Evolutionary conservation across 2,888 invertebrate species (phyloP).

Genomic region (Trachelus troglodyta): DNA sequence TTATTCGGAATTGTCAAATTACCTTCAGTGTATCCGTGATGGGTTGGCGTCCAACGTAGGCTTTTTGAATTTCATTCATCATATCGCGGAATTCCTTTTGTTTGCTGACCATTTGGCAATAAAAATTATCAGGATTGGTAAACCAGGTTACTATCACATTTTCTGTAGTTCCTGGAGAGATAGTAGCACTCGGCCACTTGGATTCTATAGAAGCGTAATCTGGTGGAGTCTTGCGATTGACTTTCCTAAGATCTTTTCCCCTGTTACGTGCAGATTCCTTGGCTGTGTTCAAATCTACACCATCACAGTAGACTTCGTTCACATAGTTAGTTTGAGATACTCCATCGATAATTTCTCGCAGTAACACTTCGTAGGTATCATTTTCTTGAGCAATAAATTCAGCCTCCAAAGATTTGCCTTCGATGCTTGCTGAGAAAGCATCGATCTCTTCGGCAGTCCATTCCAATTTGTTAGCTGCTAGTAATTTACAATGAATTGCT

Average conservation of each 20-base stretch:
- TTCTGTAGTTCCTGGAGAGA: slow-evolving; percentile 70
- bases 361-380: slow-evolving; percentile 47
- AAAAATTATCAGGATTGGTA: slow-evolving; percentile 79
- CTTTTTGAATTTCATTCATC: slow-evolving; percentile 78
- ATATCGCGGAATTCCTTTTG: slow-evolving; percentile 72
- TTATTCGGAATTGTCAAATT: slow-evolving; percentile 14
- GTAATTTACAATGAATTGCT: slow-evolving; percentile 60
- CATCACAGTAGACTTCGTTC: slow-evolving; percentile 47
- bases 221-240: slow-evolving; percentile 52
- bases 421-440: slow-evolving; percentile 37
- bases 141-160: slow-evolving; percentile 80
- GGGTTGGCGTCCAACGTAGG: slow-evolving; percentile 70
- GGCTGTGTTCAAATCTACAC: slow-evolving; percentile 39
- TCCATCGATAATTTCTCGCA: slow-evolving; percentile 40
- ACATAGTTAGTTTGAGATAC: slow-evolving; percentile 34
- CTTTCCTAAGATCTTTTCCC: slow-evolving; percentile 5
- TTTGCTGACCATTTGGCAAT: slow-evolving; percentile 70
- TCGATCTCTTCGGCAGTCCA: slow-evolving; percentile 38
- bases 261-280: slow-evolving; percentile 37
- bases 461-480: slow-evolving; percentile 42
- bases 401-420: slow-evolving; percentile 46
- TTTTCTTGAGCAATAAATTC: slow-evolving; percentile 51
- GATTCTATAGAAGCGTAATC: slow-evolving; percentile 69
- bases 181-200: slow-evolving; percentile 66
- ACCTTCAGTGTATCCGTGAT: slow-evolving; percentile 46